phyloP scores from a whole-genome alignment of 2,113 vertebrate genomes.

The Pelobates fuscus region DNA sequence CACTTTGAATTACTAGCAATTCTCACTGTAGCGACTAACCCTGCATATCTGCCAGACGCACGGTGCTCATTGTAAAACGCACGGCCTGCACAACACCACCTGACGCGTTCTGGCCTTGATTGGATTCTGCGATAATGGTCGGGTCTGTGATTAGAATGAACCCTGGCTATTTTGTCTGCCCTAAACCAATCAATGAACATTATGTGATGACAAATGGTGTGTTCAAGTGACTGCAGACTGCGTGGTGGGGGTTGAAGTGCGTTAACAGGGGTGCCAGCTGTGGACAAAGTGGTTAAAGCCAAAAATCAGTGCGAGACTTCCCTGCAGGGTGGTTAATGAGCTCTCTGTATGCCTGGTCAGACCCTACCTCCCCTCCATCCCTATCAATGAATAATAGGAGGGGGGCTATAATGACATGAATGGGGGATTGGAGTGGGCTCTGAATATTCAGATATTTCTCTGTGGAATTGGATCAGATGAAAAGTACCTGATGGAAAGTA shows the following conservation, averaged over 20 bases:
- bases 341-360: constrained; percentile 37
- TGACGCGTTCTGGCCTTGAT: too few species aligned
- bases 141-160: too few species aligned
- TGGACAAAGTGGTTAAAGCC: not conserved
- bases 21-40: too few species aligned
- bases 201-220: constrained; percentile 1
- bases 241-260: not conserved
- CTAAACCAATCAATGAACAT: not conserved
- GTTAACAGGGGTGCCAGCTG: constrained; percentile 1
- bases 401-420: not conserved
- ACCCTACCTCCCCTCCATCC: not conserved
- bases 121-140: too few species aligned
- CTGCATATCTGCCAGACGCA: too few species aligned
- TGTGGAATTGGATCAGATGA: not conserved
- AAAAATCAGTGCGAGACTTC: not conserved
- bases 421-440: not conserved
- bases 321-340: constrained; percentile 49
- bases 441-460: not conserved
- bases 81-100: too few species aligned
- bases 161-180: too few species aligned
- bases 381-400: constrained; percentile 10
- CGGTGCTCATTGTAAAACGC: too few species aligned
- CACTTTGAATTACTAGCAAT: too few species aligned
- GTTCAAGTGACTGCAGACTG: not conserved
- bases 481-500: not conserved